These are phyloP conservation scores for Pontoporia blainvillei DNA, from an alignment of 2,113 vertebrate species.

Conservation along the genomic window DNA sequence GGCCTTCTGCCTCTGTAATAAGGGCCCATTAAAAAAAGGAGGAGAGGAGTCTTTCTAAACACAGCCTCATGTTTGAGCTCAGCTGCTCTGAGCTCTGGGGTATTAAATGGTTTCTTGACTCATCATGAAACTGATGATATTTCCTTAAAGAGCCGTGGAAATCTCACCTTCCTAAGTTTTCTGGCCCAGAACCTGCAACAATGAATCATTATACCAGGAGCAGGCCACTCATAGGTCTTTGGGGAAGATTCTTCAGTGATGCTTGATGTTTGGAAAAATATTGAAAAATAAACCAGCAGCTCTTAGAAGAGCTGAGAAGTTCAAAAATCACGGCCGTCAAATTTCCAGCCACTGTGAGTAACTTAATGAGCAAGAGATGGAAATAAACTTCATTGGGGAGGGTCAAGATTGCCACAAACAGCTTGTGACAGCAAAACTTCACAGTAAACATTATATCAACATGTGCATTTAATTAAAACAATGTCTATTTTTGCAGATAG, in stretches of 20 bases:
- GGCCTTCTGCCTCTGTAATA: conserved; percentile 23
- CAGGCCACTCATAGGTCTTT: conserved; percentile 32
- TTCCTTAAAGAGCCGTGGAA: conserved; percentile 9
- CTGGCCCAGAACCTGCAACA: background rate
- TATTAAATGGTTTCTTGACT: conserved; percentile 42
- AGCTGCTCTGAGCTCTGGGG: background rate
- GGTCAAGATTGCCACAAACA: background rate
- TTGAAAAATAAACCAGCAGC: background rate
- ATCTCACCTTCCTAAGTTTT: conserved; percentile 48
- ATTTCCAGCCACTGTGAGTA: background rate
- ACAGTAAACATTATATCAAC: background rate
- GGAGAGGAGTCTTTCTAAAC: background rate
- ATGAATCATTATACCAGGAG: conserved; percentile 8
- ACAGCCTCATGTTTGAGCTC: background rate
- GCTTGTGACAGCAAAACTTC: background rate
- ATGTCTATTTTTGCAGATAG: background rate
- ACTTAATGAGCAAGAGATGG: background rate
- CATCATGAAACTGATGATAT: conserved; percentile 27
- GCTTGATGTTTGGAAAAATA: background rate
- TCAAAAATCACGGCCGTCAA: background rate
- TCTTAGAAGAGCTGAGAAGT: background rate
- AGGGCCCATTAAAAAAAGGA: background rate
- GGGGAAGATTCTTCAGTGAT: conserved; percentile 32
- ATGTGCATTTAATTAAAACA: background rate
- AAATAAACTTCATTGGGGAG: background rate